These are phyloP conservation scores for Galeruca laticollis DNA, from an alignment of 2,888 invertebrate species.

Conservation along the genomic window DNA sequence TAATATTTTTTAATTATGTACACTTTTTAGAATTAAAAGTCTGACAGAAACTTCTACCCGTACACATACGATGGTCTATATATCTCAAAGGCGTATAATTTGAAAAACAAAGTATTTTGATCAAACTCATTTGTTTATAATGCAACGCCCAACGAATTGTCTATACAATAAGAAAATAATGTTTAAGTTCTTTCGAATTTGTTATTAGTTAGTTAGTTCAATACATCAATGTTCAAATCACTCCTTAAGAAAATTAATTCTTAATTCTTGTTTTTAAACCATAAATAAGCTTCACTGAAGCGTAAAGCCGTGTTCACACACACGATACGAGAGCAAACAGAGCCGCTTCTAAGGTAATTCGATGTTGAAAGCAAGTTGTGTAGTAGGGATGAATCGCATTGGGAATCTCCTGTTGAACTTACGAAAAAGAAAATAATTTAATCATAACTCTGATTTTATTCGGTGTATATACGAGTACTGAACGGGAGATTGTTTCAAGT, in stretches of 20 bases:
- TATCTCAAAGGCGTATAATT: too few relatives aligned
- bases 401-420: neutral
- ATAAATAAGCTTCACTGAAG: neutral
- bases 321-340: conserved; percentile 4
- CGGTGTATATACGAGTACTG: neutral
- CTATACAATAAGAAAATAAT: neutral
- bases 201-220: too few relatives aligned
- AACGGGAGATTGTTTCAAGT: neutral
- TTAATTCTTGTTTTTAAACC: conserved; percentile 1
- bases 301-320: conserved; percentile 9
- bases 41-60: too few relatives aligned
- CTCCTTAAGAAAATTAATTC: neutral
- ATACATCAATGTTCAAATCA: neutral
- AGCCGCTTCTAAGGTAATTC: conserved; percentile 5
- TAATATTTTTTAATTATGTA: too few relatives aligned
- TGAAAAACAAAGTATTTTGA: too few relatives aligned
- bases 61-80: too few relatives aligned
- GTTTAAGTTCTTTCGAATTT: too few relatives aligned
- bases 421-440: conserved; percentile 6
- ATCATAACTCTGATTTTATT: neutral
- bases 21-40: too few relatives aligned
- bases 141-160: neutral
- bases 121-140: neutral
- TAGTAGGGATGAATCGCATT: neutral
- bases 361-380: neutral